A percentile compares a stretch with the other conserved stretches of the same genome.
phyloP scores from a whole-genome alignment of 2,113 vertebrate species.

The Antigone vipio region DNA sequence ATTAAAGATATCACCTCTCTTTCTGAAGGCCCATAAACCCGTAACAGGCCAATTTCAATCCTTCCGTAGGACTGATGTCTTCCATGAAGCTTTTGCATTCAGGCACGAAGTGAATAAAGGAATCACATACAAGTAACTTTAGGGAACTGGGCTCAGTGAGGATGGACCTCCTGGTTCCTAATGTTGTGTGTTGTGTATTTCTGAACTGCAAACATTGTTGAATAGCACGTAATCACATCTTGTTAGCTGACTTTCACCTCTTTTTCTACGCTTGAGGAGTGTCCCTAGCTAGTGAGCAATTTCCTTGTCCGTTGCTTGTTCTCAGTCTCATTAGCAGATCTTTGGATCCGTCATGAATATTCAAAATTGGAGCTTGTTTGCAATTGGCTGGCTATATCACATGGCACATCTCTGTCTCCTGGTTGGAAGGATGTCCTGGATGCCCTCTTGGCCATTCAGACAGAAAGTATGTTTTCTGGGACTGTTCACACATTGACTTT shows the following conservation, averaged over 20 bases:
- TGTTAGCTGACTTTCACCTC: neutral
- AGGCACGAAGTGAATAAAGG: neutral
- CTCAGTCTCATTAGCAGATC: neutral
- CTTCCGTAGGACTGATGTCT: neutral
- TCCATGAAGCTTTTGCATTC: neutral
- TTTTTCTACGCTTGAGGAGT: neutral
- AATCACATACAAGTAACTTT: neutral
- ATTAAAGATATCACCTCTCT: neutral
- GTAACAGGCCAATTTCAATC: fast-evolving
- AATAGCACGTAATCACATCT: fast-evolving
- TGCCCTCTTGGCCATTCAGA: neutral
- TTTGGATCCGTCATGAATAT: neutral
- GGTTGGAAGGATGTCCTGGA: neutral
- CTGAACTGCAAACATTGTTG: neutral
- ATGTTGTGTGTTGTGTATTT: neutral
- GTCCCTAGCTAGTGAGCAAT: neutral
- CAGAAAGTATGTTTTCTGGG: neutral
- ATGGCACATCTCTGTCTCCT: neutral
- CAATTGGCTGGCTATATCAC: neutral
- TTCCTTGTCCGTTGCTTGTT: neutral
- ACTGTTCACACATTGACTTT: neutral
- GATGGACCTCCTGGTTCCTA: neutral
- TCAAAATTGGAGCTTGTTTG: neutral
- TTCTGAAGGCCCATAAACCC: neutral
- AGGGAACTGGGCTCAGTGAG: neutral